A percentile compares a stretch with the other conserved stretches of the same genome.
phyloP scores from a whole-genome alignment of 2,888 invertebrate species.

The Chrysotoxum bicinctum region DNA sequence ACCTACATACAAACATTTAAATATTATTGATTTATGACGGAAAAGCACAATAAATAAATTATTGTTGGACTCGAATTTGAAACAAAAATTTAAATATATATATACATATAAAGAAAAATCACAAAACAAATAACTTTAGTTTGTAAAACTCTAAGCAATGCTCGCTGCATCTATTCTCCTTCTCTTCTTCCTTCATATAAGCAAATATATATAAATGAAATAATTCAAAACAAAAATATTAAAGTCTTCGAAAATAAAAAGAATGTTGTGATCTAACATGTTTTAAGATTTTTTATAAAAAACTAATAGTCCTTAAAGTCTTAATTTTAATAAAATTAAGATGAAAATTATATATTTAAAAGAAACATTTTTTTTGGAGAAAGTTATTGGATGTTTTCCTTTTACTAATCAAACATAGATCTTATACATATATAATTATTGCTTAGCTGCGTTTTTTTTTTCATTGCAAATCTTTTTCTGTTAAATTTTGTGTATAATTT shows the following conservation, averaged over 20 bases:
- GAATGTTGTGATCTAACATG: constrained; percentile 69
- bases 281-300: constrained; percentile 72
- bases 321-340: constrained; percentile 71
- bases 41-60: constrained; percentile 69
- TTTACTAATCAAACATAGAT: constrained; percentile 54
- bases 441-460: constrained; percentile 52
- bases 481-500: constrained; percentile 19
- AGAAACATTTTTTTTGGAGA: constrained; percentile 50
- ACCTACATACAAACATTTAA: constrained; percentile 51
- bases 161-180: constrained; percentile 72
- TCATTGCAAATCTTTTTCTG: background rate
- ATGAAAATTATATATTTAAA: constrained; percentile 60
- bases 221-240: constrained; percentile 70
- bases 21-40: constrained; percentile 61
- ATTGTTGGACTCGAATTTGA: constrained; percentile 72
- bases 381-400: constrained; percentile 68
- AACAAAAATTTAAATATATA: constrained; percentile 24
- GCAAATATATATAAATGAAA: constrained; percentile 64
- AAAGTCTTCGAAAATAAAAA: constrained; percentile 75
- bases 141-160: constrained; percentile 72
- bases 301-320: constrained; percentile 65
- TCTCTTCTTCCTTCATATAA: constrained; percentile 73
- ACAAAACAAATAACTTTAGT: constrained; percentile 62
- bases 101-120: constrained; percentile 18
- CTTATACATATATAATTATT: constrained; percentile 33